A percentile compares a stretch with the other conserved stretches of the same genome.
Evolutionary conservation across 2,888 invertebrate genomes (phyloP).

Genomic region (Hemaris fuciformis): DNA sequence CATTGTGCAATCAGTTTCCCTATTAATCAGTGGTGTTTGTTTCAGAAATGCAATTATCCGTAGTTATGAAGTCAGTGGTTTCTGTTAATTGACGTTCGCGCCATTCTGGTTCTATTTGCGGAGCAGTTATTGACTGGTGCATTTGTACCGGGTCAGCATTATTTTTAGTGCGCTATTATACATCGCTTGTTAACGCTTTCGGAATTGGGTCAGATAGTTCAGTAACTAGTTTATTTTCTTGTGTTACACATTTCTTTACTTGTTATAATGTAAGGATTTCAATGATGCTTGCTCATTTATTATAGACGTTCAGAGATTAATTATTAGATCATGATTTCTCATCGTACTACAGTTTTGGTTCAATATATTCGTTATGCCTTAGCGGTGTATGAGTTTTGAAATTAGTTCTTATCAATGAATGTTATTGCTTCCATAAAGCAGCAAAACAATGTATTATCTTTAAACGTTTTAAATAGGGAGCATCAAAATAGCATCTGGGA

Average conservation of each 20-base stretch:
- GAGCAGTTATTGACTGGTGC: conserved; percentile 8
- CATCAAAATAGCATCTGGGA: too few species aligned
- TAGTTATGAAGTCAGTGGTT: conserved; percentile 2
- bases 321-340: too few species aligned
- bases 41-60: conserved; percentile 2
- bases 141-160: conserved; percentile 5
- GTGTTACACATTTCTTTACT: background rate
- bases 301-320: too few species aligned
- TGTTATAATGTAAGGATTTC: too few species aligned
- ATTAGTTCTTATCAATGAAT: background rate
- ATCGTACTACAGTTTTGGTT: too few species aligned
- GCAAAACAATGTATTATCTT: too few species aligned
- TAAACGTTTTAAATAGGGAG: too few species aligned
- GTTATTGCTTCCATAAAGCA: too few species aligned
- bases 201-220: background rate
- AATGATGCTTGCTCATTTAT: too few species aligned
- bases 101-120: background rate
- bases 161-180: conserved; percentile 6
- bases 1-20: background rate
- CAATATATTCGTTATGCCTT: too few species aligned
- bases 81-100: conserved; percentile 5
- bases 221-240: background rate
- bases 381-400: too few species aligned
- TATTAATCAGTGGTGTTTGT: background rate
- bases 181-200: background rate